A percentile compares a stretch with the other conserved stretches of the same genome.
Conservation (phyloP, 2,797 vertebrate genomes). For the Falco rusticolus region DNA sequence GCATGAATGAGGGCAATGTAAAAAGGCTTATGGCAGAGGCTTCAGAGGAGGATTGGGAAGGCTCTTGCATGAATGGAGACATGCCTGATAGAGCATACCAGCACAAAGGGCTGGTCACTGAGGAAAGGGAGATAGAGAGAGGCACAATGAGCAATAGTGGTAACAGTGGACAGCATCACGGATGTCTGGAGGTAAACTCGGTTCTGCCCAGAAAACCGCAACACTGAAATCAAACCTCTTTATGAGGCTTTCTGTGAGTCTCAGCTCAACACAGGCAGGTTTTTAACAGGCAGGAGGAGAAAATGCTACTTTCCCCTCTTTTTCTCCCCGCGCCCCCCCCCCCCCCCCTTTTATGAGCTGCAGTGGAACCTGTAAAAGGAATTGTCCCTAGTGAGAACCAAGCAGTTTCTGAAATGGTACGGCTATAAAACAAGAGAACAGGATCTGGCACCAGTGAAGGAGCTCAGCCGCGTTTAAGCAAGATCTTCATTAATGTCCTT, state of each 20-base stretch:
- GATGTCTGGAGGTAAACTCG: neutral
- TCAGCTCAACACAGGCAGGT: neutral
- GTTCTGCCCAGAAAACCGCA: neutral
- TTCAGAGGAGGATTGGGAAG: neutral
- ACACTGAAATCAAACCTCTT: neutral
- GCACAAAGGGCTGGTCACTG: neutral
- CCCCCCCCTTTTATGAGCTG: conserved; percentile 2
- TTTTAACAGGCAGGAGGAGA: conserved; percentile 8
- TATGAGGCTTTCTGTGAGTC: neutral
- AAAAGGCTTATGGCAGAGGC: neutral
- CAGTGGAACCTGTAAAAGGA: conserved; percentile 44
- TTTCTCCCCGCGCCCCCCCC: too few relatives aligned
- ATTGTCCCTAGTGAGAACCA: conserved; percentile 26
- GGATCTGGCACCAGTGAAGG: conserved; percentile 46
- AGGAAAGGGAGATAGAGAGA: neutral
- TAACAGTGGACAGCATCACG: neutral
- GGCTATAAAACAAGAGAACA: conserved; percentile 54
- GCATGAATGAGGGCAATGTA: rapidly evolving
- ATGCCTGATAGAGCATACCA: neutral
- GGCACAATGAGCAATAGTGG: neutral
- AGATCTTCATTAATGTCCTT: conserved; percentile 48
- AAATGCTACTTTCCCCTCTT: neutral
- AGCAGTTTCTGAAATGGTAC: conserved; percentile 37
- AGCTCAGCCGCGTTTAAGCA: conserved; percentile 31
- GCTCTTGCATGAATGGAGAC: neutral